phyloP scores from a whole-genome alignment of 2,113 vertebrate genomes.

The Glaucomys volans region DNA sequence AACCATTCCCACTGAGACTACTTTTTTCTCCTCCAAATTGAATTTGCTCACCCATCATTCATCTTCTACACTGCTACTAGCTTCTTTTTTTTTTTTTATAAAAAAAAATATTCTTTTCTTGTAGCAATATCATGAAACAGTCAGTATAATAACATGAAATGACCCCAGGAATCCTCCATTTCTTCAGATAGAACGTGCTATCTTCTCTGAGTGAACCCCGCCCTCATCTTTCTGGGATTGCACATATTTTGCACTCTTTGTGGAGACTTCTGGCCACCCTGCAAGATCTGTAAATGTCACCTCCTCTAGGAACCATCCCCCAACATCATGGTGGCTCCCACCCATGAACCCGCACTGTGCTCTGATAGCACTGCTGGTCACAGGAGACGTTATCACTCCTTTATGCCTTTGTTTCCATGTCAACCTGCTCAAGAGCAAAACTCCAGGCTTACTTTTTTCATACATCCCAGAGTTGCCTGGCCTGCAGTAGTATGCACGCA shows the following conservation, averaged over 20 bases:
- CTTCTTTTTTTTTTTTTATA: neutral
- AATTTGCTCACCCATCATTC: neutral
- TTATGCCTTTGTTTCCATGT: neutral
- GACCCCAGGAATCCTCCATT: neutral
- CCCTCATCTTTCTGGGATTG: too few relatives aligned
- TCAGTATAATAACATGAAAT: neutral
- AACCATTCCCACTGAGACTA: neutral
- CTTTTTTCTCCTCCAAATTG: neutral
- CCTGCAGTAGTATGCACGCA: neutral
- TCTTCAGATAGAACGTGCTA: neutral
- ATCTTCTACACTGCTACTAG: neutral
- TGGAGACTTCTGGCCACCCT: neutral
- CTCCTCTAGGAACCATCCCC: neutral
- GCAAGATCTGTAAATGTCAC: too few relatives aligned
- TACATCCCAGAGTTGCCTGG: neutral
- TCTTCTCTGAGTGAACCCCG: neutral
- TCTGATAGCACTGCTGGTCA: accelerated
- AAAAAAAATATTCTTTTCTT: neutral
- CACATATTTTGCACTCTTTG: neutral
- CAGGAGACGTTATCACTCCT: too few relatives aligned
- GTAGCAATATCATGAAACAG: neutral
- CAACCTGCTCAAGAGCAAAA: neutral
- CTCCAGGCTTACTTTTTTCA: neutral
- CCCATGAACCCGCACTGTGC: neutral
- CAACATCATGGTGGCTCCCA: neutral